Conservation (phyloP, 2,113 vertebrate genomes). For the Catharus fuscescens region DNA sequence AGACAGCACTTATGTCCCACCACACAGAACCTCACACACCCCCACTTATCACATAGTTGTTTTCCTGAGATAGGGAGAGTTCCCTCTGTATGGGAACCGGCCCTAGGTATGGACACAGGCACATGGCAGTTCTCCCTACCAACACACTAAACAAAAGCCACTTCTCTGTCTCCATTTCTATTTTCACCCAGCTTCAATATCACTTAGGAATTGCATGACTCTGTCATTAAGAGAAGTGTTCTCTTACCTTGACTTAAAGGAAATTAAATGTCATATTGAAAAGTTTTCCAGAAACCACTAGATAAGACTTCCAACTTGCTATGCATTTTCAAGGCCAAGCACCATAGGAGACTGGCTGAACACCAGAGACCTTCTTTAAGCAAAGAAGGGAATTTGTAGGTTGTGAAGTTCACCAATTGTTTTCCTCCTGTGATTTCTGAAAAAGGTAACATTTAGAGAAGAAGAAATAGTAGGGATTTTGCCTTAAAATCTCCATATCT, state of each 20-base stretch:
- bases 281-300: background rate
- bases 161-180: background rate
- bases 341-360: background rate
- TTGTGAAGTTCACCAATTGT: background rate
- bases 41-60: background rate
- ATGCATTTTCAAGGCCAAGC: background rate
- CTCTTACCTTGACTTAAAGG: background rate
- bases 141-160: background rate
- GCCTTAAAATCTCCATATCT: conserved; percentile 44
- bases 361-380: background rate
- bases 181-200: background rate
- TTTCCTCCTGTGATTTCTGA: background rate
- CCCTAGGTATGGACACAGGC: background rate
- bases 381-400: background rate
- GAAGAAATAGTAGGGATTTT: conserved; percentile 35
- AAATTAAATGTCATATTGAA: background rate
- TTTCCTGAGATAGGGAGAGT: background rate
- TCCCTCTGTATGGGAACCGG: background rate
- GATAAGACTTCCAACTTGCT: background rate
- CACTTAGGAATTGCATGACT: background rate
- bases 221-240: background rate
- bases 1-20: background rate
- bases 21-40: background rate
- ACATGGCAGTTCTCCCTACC: background rate
- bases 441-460: conserved; percentile 19